Conservation (phyloP, 1,140 invertebrate genomes). For the Penaeus indicus region DNA sequence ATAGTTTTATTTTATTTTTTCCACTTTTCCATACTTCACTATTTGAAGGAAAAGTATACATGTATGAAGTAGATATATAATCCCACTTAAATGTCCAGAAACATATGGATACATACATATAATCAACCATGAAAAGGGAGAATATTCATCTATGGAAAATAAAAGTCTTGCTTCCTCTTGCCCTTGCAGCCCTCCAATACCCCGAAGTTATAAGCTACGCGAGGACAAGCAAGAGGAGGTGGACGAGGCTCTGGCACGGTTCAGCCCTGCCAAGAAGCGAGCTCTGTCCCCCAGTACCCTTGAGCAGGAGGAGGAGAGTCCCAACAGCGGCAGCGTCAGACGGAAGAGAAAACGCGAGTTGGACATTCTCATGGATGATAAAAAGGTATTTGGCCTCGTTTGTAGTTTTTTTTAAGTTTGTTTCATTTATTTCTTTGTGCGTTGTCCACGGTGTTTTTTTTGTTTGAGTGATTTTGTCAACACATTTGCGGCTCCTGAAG, state of each 20-base stretch:
- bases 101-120: too few species aligned
- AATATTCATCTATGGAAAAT: too few species aligned
- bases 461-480: too few species aligned
- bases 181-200: slow-evolving; percentile 47
- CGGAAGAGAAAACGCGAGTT: slow-evolving; percentile 60
- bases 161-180: not conserved
- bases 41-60: too few species aligned
- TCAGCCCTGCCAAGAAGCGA: slow-evolving; percentile 63
- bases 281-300: slow-evolving; percentile 27
- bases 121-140: too few species aligned
- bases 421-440: not conserved
- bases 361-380: slow-evolving; percentile 61
- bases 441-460: too few species aligned
- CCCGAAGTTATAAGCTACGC: slow-evolving; percentile 48
- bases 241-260: slow-evolving; percentile 43
- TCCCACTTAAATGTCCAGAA: too few species aligned
- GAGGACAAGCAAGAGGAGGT: slow-evolving; percentile 59
- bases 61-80: too few species aligned
- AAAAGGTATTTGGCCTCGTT: slow-evolving; percentile 40
- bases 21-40: too few species aligned
- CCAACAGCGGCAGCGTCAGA: slow-evolving; percentile 18
- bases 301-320: slow-evolving; percentile 32
- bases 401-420: not conserved
- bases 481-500: too few species aligned
- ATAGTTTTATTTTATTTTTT: too few species aligned